A percentile compares a stretch with the other conserved stretches of the same genome.
Evolutionary conservation across 1,140 invertebrate genomes (phyloP).

Genomic region (Ceratosolen fusciceps): DNA sequence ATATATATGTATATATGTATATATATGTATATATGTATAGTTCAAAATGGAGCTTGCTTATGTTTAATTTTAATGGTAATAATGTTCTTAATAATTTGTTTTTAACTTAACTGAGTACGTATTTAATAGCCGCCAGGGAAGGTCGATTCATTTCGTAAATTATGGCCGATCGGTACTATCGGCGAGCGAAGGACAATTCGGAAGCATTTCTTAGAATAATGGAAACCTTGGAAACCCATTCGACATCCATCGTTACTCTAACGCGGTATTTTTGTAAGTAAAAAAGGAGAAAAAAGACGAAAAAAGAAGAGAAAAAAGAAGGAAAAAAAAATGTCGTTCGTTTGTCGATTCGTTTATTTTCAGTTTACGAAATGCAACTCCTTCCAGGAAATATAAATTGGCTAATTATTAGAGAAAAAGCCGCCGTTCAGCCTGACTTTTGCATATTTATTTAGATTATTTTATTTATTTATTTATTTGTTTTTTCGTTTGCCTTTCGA

Average conservation of each 20-base stretch:
- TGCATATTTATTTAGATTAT: constrained; percentile 16
- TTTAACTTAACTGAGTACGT: neutral
- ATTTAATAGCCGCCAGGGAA: constrained; percentile 17
- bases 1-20: too few species aligned
- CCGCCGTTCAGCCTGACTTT: constrained; percentile 13
- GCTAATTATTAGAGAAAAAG: constrained; percentile 38
- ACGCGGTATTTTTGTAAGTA: too few species aligned
- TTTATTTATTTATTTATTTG: neutral
- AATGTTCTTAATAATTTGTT: too few species aligned
- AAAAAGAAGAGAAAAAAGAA: constrained; percentile 22
- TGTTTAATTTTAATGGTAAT: too few species aligned
- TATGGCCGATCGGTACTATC: constrained; percentile 43
- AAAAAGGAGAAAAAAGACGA: too few species aligned
- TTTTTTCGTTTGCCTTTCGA: too few species aligned
- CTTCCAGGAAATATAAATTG: constrained; percentile 21
- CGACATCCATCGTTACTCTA: constrained; percentile 40
- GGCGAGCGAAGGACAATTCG: constrained; percentile 32
- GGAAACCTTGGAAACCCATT: too few species aligned
- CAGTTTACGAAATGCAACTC: constrained; percentile 48
- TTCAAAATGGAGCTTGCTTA: too few species aligned
- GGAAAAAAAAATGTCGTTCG: constrained; percentile 33
- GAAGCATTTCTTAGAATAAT: constrained; percentile 21
- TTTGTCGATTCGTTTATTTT: constrained; percentile 36
- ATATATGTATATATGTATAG: too few species aligned
- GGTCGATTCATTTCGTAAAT: constrained; percentile 48